phyloP scores from a whole-genome alignment of 2,797 vertebrate species.

The Leptatherina wallacei region DNA sequence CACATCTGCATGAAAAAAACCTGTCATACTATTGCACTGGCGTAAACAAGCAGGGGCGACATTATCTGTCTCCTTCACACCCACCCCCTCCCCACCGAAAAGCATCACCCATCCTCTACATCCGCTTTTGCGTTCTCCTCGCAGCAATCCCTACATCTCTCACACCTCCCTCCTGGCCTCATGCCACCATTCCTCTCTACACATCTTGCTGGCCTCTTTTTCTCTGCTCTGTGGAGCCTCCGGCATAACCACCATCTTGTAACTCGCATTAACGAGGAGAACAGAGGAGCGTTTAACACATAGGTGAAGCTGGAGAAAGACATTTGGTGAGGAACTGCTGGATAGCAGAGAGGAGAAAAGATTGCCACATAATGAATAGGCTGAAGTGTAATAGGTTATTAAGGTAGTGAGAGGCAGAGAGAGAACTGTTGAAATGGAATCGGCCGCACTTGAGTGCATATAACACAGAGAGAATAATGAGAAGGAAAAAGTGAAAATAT shows the following conservation, averaged over 20 bases:
- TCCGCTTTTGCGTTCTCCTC: constrained; percentile 49
- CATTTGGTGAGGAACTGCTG: constrained; percentile 47
- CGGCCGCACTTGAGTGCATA: constrained; percentile 67
- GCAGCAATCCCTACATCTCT: constrained; percentile 49
- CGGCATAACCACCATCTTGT: constrained; percentile 71
- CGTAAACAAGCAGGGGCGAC: constrained; percentile 67
- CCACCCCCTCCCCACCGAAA: constrained; percentile 42
- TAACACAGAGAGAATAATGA: constrained; percentile 67
- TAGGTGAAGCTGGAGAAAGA: constrained; percentile 62
- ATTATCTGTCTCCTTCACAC: constrained; percentile 73
- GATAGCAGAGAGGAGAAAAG: constrained; percentile 23
- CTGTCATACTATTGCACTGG: constrained; percentile 53
- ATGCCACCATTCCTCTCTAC: constrained; percentile 46
- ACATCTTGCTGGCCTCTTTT: constrained; percentile 66
- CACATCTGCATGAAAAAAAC: constrained; percentile 57
- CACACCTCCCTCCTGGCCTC: constrained; percentile 60
- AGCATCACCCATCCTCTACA: constrained; percentile 61
- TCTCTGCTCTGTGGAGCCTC: constrained; percentile 55
- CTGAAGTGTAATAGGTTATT: constrained; percentile 76
- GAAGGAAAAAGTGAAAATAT: constrained; percentile 58
- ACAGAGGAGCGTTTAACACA: constrained; percentile 59
- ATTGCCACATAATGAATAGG: constrained; percentile 67
- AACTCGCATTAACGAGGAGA: constrained; percentile 66
- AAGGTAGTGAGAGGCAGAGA: constrained; percentile 63
- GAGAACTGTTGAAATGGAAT: constrained; percentile 65